These are phyloP conservation scores for Erynnis tages DNA, from an alignment of 2,888 invertebrate species.

Conservation along the genomic window DNA sequence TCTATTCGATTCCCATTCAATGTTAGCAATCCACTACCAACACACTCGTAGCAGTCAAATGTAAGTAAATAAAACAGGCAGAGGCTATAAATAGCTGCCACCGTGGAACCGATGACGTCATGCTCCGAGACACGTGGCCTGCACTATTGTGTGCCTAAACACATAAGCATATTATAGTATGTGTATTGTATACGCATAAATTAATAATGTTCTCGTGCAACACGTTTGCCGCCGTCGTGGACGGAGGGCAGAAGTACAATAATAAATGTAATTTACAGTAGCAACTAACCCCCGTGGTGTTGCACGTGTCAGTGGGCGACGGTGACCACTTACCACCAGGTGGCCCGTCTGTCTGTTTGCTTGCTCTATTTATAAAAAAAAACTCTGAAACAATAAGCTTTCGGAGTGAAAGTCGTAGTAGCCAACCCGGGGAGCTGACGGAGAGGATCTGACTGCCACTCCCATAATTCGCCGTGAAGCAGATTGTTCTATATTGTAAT, in stretches of 20 bases:
- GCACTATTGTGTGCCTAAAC: too few relatives aligned
- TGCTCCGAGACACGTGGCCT: constrained; percentile 3
- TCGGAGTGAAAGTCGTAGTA: too few relatives aligned
- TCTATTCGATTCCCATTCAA: too few relatives aligned
- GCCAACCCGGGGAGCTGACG: too few relatives aligned
- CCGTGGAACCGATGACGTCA: constrained; percentile 6
- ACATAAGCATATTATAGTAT: not conserved
- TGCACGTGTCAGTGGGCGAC: too few relatives aligned
- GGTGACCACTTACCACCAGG: too few relatives aligned
- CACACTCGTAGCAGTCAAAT: not conserved
- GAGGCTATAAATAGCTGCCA: constrained; percentile 1
- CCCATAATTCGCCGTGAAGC: too few relatives aligned
- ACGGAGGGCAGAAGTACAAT: not conserved
- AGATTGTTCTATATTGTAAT: too few relatives aligned
- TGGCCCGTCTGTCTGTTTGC: not conserved
- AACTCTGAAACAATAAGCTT: too few relatives aligned
- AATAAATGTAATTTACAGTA: not conserved
- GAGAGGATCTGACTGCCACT: too few relatives aligned
- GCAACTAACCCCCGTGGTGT: too few relatives aligned
- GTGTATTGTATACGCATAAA: not conserved
- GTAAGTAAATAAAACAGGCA: not conserved
- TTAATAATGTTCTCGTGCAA: not conserved
- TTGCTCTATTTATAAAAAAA: too few relatives aligned
- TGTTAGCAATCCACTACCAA: not conserved
- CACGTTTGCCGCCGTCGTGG: not conserved